Conservation (phyloP, 2,888 invertebrate genomes). For the Trisateles emortualis region DNA sequence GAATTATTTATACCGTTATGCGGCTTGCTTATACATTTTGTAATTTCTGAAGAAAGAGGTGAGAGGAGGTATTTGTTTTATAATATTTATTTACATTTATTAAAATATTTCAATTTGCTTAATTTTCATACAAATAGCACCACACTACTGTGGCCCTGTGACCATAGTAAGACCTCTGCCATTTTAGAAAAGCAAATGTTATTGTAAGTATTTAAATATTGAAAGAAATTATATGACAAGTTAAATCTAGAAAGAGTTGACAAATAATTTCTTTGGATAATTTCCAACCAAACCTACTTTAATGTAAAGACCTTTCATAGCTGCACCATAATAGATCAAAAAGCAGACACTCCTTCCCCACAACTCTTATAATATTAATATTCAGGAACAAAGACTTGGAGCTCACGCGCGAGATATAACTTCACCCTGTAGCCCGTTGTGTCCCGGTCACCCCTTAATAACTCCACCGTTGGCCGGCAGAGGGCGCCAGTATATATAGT, state of each 20-base stretch:
- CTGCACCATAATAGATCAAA: slow-evolving; percentile 7
- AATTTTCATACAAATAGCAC: no score
- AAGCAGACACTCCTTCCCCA: slow-evolving; percentile 22
- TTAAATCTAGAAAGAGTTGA: no score
- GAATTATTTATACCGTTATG: slow-evolving; percentile 13
- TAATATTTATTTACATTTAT: no score
- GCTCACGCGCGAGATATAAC: slow-evolving; percentile 55
- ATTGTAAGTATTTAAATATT: no score
- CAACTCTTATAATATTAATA: slow-evolving; percentile 57
- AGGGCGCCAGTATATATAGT: slow-evolving; percentile 57
- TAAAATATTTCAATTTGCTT: no score
- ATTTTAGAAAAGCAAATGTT: no score
- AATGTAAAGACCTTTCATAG: neutral
- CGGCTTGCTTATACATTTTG: slow-evolving; percentile 7
- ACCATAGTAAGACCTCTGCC: no score
- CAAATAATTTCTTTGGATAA: no score
- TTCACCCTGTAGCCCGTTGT: slow-evolving; percentile 27
- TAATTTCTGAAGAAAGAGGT: neutral
- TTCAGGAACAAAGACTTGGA: slow-evolving; percentile 46
- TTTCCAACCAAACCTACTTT: no score
- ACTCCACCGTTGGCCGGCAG: slow-evolving; percentile 49
- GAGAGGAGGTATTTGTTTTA: neutral
- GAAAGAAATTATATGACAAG: no score
- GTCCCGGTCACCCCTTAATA: slow-evolving; percentile 50
- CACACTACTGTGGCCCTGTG: no score